Evolutionary conservation across 2,888 invertebrate genomes (phyloP).

Genomic region (Portevinia maculata): DNA sequence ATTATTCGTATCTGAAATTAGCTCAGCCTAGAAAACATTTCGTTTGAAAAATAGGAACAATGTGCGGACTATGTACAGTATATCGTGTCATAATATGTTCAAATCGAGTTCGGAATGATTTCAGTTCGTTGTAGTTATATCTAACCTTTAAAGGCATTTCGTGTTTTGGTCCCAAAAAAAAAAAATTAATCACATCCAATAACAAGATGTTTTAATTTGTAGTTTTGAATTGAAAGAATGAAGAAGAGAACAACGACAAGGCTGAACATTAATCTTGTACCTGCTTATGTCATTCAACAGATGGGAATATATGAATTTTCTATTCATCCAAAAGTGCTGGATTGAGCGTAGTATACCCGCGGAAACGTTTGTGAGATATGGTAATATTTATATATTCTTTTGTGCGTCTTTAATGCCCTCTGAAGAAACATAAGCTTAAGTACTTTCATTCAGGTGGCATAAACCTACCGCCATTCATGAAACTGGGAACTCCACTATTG

Average conservation of each 20-base stretch:
- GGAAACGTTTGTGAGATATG: conserved; percentile 13
- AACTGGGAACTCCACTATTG: conserved; percentile 12
- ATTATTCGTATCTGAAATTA: conserved; percentile 49
- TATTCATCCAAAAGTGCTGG: conserved; percentile 30
- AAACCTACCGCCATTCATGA: conserved; percentile 15
- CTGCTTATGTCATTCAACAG: conserved; percentile 49
- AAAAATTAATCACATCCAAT: not conserved
- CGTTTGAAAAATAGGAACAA: conserved; percentile 17
- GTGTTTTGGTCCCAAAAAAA: not conserved
- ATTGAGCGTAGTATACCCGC: conserved; percentile 28
- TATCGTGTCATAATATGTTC: conserved; percentile 35
- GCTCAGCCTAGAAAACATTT: conserved; percentile 35
- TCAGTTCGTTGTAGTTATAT: conserved; percentile 1
- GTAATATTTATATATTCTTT: not conserved
- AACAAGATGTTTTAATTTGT: conserved; percentile 16
- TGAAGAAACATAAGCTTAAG: conserved; percentile 2
- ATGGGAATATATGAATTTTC: conserved; percentile 30
- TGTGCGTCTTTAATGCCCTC: conserved; percentile 8
- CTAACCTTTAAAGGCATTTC: conserved; percentile 12
- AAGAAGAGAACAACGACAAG: conserved; percentile 6
- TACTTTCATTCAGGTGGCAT: conserved; percentile 23
- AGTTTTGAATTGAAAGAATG: not conserved
- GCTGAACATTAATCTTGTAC: conserved; percentile 52
- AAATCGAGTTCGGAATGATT: conserved; percentile 29
- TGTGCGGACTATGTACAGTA: not conserved